Conservation (phyloP, 2,888 invertebrate genomes). For the Caradrina clavipalpis region DNA sequence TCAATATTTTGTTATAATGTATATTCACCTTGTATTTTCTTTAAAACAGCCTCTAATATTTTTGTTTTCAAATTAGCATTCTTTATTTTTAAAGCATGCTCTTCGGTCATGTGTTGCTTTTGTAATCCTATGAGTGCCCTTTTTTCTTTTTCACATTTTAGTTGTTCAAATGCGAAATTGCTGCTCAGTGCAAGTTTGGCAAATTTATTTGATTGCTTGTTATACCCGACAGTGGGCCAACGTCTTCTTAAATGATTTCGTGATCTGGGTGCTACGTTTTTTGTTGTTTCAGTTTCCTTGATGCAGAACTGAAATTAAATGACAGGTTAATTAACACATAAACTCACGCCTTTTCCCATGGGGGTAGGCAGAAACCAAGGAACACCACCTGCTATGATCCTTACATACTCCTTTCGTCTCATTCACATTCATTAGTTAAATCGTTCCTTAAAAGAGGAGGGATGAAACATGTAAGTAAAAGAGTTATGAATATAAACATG, state of each 20-base stretch:
- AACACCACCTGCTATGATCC: no score
- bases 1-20: no score
- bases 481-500: no score
- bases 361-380: no score
- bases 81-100: slow-evolving; percentile 28
- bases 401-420: no score
- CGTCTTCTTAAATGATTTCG: slow-evolving; percentile 9
- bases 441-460: no score
- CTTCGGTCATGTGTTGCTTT: slow-evolving; percentile 15
- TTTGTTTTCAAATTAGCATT: slow-evolving; percentile 28
- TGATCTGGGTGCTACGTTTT: no score
- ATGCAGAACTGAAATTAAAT: slow-evolving; percentile 16
- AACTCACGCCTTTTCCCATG: no score
- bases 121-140: slow-evolving; percentile 16
- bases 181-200: background rate
- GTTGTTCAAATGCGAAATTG: slow-evolving; percentile 13
- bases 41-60: slow-evolving; percentile 30
- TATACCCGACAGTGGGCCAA: background rate
- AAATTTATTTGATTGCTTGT: slow-evolving; percentile 19
- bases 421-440: no score
- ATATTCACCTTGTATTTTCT: slow-evolving; percentile 23
- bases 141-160: slow-evolving; percentile 28
- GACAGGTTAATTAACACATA: no score
- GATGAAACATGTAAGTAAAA: no score
- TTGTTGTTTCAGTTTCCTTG: slow-evolving; percentile 10